These are phyloP conservation scores for Linepithema humile DNA, from an alignment of 1,140 invertebrate species.

Conservation along the genomic window DNA sequence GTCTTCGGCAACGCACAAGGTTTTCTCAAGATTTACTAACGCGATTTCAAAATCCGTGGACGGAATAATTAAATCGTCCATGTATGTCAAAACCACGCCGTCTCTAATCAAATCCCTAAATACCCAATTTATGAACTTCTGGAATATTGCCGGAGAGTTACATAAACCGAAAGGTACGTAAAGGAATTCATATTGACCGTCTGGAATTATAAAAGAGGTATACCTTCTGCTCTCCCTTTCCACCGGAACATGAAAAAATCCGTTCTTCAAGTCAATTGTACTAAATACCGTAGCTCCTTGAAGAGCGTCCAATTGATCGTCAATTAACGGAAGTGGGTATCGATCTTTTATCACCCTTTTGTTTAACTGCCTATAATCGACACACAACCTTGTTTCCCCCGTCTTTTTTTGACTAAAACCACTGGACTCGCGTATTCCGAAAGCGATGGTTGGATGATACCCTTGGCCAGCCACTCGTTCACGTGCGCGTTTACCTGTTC, in stretches of 20 bases:
- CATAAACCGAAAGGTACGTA: not conserved
- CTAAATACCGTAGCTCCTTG: not conserved
- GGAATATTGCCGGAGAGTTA: constrained; percentile 17
- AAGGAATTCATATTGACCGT: constrained; percentile 14
- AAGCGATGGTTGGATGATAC: not conserved
- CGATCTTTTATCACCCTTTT: not conserved
- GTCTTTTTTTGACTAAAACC: not conserved
- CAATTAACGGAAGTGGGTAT: not conserved
- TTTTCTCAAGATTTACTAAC: not conserved
- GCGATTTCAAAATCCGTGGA: not conserved
- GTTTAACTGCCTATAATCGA: not conserved
- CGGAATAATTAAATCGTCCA: constrained; percentile 26
- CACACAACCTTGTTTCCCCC: not conserved
- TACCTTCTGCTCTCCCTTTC: not conserved
- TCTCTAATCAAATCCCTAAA: not conserved
- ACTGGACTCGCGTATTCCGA: not conserved
- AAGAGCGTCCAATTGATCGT: not conserved
- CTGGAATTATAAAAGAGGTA: not conserved
- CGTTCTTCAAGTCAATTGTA: not conserved
- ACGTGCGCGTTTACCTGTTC: not conserved
- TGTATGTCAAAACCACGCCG: not conserved
- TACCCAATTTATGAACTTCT: constrained; percentile 48
- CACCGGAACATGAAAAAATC: constrained; percentile 18
- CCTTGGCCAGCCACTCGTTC: not conserved
- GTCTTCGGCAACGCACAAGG: not conserved